Conservation (phyloP, 2,113 vertebrate species). For the Orientallactaga bullata region DNA sequence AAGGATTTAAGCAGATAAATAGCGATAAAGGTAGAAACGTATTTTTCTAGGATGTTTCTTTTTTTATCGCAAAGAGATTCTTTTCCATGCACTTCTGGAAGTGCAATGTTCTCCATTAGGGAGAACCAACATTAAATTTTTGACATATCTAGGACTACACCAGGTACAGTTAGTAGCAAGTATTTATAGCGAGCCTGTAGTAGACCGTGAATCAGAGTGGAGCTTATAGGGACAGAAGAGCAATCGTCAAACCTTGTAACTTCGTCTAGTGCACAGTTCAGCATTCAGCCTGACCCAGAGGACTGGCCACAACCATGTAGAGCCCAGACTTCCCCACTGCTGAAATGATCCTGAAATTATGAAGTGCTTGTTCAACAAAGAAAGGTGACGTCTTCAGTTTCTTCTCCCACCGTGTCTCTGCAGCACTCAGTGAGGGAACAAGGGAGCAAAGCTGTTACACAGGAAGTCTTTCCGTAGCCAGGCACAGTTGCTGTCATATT, state of each 20-base stretch:
- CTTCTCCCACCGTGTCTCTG: not conserved
- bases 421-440: not conserved
- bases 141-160: not conserved
- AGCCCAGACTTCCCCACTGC: not conserved
- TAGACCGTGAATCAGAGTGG: not conserved
- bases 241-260: not conserved
- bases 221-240: not conserved
- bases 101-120: not conserved
- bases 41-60: not conserved
- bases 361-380: not conserved
- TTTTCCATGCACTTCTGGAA: not conserved
- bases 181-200: not conserved
- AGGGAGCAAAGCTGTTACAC: not conserved
- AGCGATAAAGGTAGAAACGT: not conserved
- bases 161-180: not conserved
- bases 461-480: not conserved
- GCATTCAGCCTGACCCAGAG: not conserved
- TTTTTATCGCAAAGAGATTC: not conserved
- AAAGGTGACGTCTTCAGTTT: not conserved
- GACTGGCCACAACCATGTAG: fast-evolving
- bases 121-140: not conserved
- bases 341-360: not conserved
- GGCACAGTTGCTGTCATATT: not conserved
- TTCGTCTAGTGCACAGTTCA: not conserved
- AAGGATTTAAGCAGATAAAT: not conserved